Percentiles rank a stretch among this genome's conserved stretches.
phyloP scores from a whole-genome alignment of 2,797 vertebrate species.

The Hypotaenidia philippensis region DNA sequence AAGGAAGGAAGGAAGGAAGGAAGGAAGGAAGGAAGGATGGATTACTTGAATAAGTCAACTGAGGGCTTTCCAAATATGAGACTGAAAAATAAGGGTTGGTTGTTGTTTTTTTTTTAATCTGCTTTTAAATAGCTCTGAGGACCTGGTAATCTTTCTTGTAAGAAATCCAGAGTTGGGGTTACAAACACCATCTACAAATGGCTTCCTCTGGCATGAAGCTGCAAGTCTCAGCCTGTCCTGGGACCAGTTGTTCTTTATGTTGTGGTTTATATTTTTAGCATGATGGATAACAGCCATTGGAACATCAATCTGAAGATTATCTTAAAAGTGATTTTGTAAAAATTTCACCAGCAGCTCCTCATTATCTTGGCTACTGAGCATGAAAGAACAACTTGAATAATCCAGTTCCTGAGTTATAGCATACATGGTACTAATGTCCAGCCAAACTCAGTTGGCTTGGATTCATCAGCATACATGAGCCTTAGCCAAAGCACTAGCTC shows the following conservation, averaged over 20 bases:
- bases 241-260: conserved; percentile 2
- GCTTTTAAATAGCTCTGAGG: conserved; percentile 25
- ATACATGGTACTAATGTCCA: background rate
- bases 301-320: background rate
- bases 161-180: background rate
- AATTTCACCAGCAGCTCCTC: background rate
- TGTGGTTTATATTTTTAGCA: background rate
- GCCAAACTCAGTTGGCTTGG: background rate
- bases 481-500: background rate
- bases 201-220: background rate
- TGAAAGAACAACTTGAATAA: background rate
- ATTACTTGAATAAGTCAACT: conserved; percentile 30
- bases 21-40: background rate
- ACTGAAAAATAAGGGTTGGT: background rate
- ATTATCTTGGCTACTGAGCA: background rate
- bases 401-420: background rate
- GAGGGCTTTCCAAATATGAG: conserved; percentile 33
- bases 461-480: background rate
- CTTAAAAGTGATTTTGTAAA: background rate
- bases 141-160: background rate
- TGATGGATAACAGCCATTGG: background rate
- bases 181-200: conserved; percentile 29
- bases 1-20: background rate
- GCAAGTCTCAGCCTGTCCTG: conserved; percentile 6
- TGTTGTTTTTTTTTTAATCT: background rate